A percentile compares a stretch with the other conserved stretches of the same genome.
phyloP scores from a whole-genome alignment of 2,888 invertebrate genomes.

The Iselma pallidipennis region DNA sequence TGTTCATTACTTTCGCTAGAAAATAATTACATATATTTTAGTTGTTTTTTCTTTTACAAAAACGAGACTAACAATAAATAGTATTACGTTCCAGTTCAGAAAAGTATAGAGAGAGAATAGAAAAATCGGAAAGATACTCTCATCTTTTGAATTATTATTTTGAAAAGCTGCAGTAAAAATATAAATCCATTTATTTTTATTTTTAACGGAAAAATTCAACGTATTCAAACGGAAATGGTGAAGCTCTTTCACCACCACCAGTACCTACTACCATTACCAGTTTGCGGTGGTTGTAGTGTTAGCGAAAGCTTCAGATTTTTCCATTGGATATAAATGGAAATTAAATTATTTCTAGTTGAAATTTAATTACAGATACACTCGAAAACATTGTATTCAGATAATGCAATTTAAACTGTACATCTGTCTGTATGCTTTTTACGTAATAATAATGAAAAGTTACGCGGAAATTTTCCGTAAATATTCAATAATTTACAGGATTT shows the following conservation, averaged over 20 bases:
- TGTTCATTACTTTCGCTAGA: too few relatives aligned
- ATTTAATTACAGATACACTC: background rate
- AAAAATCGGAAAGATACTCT: too few relatives aligned
- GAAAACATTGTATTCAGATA: background rate
- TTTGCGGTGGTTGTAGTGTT: background rate
- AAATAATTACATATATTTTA: too few relatives aligned
- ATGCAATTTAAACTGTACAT: background rate
- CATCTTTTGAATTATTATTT: too few relatives aligned
- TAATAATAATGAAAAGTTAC: background rate
- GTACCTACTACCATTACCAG: background rate
- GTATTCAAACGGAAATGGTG: conserved; percentile 1
- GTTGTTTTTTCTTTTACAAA: too few relatives aligned
- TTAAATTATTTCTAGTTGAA: conserved; percentile 6
- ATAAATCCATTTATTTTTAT: too few relatives aligned
- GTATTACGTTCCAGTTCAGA: too few relatives aligned
- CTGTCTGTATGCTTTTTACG: background rate
- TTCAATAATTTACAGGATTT: background rate
- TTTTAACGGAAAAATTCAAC: background rate
- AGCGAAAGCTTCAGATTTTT: background rate
- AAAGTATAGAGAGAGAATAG: too few relatives aligned
- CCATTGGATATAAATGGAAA: conserved; percentile 5
- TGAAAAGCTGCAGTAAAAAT: too few relatives aligned
- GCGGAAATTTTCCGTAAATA: background rate
- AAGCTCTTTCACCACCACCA: background rate
- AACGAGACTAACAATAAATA: too few relatives aligned